Evolutionary conservation across 1,140 invertebrate genomes (phyloP).

Genomic region (Gryllus bimaculatus): DNA sequence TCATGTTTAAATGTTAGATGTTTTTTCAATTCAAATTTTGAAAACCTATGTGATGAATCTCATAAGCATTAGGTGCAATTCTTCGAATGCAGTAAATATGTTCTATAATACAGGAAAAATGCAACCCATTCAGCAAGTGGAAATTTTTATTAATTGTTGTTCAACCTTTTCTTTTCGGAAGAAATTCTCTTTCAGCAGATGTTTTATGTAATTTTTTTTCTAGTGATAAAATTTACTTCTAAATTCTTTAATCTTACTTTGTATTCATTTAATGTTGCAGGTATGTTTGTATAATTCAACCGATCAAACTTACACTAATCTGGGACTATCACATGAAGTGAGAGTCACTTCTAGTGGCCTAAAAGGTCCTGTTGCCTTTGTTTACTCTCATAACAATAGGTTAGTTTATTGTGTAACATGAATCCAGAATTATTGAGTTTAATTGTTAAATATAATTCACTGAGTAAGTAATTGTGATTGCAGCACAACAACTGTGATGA

Average conservation of each 20-base stretch:
- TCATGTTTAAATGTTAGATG: not conserved
- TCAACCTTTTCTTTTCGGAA: not conserved
- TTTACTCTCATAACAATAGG: not conserved
- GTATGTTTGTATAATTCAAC: constrained; percentile 9
- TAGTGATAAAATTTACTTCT: too few species aligned
- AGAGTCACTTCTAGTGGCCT: not conserved
- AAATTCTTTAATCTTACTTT: not conserved
- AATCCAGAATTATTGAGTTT: too few species aligned
- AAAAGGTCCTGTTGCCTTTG: not conserved
- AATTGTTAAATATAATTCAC: too few species aligned
- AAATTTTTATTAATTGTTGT: not conserved
- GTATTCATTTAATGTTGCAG: not conserved
- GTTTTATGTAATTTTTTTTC: not conserved
- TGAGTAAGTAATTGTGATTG: too few species aligned
- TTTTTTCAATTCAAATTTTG: not conserved
- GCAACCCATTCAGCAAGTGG: not conserved
- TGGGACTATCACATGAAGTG: constrained; percentile 8
- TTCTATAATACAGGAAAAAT: not conserved
- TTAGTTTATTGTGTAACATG: not conserved
- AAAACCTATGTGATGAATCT: not conserved
- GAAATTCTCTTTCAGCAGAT: not conserved
- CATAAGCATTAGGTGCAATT: not conserved
- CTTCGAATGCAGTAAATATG: not conserved
- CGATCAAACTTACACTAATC: not conserved
- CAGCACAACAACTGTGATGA: too few species aligned